Conservation (phyloP, 2,797 vertebrate genomes). For the Tapirus indicus region DNA sequence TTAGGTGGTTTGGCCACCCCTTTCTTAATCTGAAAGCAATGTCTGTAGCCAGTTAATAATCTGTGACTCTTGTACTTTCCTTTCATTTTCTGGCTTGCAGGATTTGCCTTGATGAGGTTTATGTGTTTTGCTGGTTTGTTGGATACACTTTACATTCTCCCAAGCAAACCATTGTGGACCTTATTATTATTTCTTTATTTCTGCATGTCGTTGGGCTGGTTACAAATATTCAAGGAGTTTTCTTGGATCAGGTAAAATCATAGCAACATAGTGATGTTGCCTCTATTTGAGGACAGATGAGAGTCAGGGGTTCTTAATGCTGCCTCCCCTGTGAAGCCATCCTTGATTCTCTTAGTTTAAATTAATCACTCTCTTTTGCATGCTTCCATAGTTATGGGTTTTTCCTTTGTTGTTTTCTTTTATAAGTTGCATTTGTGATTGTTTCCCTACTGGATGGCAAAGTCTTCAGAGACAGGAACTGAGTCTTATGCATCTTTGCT, state of each 20-base stretch:
- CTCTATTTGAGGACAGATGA: not conserved
- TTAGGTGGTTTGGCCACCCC: not conserved
- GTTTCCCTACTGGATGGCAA: not conserved
- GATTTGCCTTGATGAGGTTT: conserved; percentile 52
- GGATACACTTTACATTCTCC: not conserved
- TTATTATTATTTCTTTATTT: not conserved
- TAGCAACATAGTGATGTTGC: not conserved
- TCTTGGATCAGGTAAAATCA: not conserved
- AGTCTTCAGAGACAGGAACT: not conserved
- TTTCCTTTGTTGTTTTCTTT: not conserved
- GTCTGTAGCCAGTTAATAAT: conserved; percentile 33
- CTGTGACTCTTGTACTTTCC: conserved; percentile 16
- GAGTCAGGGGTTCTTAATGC: not conserved
- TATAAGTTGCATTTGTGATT: not conserved
- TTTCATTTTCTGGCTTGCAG: conserved; percentile 57
- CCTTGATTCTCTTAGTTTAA: not conserved
- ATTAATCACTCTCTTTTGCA: not conserved
- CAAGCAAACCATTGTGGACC: not conserved
- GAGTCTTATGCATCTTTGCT: not conserved
- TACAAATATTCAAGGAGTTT: not conserved
- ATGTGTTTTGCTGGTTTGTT: conserved; percentile 34
- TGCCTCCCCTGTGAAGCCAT: not conserved
- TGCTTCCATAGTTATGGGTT: rapidly evolving
- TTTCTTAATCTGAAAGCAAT: conserved; percentile 47
- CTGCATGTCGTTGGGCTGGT: not conserved